phyloP scores from a whole-genome alignment of 2,888 invertebrate genomes.

The Drosophila falleni region DNA sequence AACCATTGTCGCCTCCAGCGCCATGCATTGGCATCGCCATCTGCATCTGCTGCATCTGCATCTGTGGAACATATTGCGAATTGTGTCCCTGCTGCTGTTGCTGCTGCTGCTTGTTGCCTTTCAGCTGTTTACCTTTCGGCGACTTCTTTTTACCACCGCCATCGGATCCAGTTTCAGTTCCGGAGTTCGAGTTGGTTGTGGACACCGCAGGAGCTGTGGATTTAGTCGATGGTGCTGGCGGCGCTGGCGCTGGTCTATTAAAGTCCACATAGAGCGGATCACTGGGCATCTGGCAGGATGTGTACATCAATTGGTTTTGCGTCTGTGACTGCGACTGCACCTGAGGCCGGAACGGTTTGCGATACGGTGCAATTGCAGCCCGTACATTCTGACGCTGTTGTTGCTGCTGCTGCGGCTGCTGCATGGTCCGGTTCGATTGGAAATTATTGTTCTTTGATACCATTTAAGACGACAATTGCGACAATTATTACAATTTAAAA shows the following conservation, averaged over 20 bases:
- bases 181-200: conserved; percentile 11
- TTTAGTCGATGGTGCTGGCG: neutral
- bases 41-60: conserved; percentile 10
- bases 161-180: neutral
- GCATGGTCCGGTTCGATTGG: conserved; percentile 62
- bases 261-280: conserved; percentile 85
- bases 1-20: conserved; percentile 32
- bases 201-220: neutral
- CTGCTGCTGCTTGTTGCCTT: conserved; percentile 52
- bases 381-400: conserved; percentile 54
- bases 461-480: conserved; percentile 38
- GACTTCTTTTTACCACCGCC: conserved; percentile 67
- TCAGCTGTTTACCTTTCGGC: conserved; percentile 56
- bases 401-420: conserved; percentile 61
- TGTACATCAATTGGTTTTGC: conserved; percentile 81
- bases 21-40: conserved; percentile 31
- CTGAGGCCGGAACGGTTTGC: conserved; percentile 65
- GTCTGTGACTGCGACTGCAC: conserved; percentile 1
- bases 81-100: conserved; percentile 21
- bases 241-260: conserved; percentile 78
- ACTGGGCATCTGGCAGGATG: conserved; percentile 84
- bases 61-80: conserved; percentile 31
- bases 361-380: conserved; percentile 68
- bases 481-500: conserved; percentile 1
- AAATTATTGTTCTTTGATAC: conserved; percentile 70